phyloP scores from a whole-genome alignment of 2,888 invertebrate species.

The Tetragnatha montana region DNA sequence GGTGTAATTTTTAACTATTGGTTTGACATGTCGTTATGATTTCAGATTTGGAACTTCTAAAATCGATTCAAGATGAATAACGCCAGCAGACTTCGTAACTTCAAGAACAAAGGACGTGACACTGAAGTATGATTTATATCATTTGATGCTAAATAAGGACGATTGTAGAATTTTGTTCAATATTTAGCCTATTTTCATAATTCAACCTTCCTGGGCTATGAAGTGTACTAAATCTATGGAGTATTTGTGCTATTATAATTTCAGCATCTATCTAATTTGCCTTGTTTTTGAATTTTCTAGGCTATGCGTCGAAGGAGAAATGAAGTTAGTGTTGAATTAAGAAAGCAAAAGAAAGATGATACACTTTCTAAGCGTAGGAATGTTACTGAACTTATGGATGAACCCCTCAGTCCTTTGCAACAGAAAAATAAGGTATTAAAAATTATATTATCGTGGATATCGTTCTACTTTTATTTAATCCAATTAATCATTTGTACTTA shows the following conservation, averaged over 20 bases:
- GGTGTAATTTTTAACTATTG: not conserved
- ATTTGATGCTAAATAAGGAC: too few species aligned
- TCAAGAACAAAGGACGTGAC: constrained; percentile 87
- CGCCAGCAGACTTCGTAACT: constrained; percentile 78
- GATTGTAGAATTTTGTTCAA: too few species aligned
- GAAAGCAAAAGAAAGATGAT: constrained; percentile 95
- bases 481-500: too few species aligned
- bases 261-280: too few species aligned
- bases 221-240: not conserved
- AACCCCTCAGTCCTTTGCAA: constrained; percentile 74
- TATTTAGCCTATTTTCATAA: not conserved
- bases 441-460: too few species aligned
- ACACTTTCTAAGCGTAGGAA: constrained; percentile 93
- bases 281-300: constrained; percentile 77
- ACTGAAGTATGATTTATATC: constrained; percentile 78
- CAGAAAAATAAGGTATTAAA: constrained; percentile 74
- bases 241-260: not conserved
- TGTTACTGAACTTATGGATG: constrained; percentile 80
- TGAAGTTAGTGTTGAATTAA: constrained; percentile 91
- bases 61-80: constrained; percentile 41
- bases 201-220: too few species aligned
- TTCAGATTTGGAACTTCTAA: not conserved
- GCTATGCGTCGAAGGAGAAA: constrained; percentile 91
- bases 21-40: not conserved
- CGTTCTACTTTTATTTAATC: not conserved